phyloP scores from a whole-genome alignment of 2,797 vertebrate species.

The Periophthalmus magnuspinnatus region DNA sequence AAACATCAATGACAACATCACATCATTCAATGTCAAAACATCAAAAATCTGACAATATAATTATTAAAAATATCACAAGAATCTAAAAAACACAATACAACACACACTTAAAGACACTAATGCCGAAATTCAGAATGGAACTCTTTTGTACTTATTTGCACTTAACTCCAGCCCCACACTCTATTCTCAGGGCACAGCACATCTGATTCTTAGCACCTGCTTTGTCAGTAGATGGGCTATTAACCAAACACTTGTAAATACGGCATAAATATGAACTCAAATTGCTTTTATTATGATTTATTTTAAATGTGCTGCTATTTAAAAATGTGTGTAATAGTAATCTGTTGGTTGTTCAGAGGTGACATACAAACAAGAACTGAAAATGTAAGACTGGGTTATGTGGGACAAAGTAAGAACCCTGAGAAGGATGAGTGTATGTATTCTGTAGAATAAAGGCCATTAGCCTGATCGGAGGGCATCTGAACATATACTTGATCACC shows the following conservation, averaged over 20 bases:
- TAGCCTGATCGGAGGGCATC: slow-evolving; percentile 99
- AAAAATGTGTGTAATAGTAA: slow-evolving; percentile 41
- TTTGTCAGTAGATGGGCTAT: slow-evolving; percentile 3
- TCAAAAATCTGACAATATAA: slow-evolving; percentile 79
- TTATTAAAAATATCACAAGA: slow-evolving; percentile 80
- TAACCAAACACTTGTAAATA: neutral
- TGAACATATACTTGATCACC: slow-evolving; percentile 98
- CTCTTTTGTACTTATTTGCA: slow-evolving; percentile 67
- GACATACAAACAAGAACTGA: slow-evolving; percentile 53
- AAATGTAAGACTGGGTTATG: slow-evolving; percentile 83
- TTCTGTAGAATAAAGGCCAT: slow-evolving; percentile 96
- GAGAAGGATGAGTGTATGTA: slow-evolving; percentile 99
- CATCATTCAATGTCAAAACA: slow-evolving; percentile 69
- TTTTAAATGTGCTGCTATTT: slow-evolving; percentile 63
- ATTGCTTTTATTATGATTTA: slow-evolving; percentile 71
- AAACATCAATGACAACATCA: slow-evolving; percentile 68
- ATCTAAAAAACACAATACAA: slow-evolving; percentile 71
- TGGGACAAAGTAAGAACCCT: slow-evolving; percentile 96
- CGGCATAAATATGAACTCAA: slow-evolving; percentile 19
- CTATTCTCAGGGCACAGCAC: neutral
- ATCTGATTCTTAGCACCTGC: neutral
- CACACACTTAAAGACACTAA: slow-evolving; percentile 70
- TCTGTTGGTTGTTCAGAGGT: slow-evolving; percentile 58
- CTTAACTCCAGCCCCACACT: neutral
- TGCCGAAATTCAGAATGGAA: slow-evolving; percentile 74